Evolutionary conservation across 1,140 invertebrate species (phyloP).

Genomic region (Sipha flava): DNA sequence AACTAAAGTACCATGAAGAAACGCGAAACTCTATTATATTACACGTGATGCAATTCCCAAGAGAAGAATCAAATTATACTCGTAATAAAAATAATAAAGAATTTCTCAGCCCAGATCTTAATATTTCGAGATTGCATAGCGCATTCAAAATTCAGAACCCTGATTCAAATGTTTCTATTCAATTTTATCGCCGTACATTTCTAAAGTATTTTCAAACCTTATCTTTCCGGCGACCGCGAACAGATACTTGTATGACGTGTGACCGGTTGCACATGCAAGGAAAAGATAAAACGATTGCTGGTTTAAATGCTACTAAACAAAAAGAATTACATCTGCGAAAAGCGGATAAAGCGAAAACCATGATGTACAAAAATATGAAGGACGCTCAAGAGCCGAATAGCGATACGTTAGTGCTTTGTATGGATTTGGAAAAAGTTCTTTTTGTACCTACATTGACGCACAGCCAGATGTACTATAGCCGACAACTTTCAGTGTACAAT

Average conservation of each 20-base stretch:
- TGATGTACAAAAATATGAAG: background rate
- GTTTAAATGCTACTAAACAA: too few relatives aligned
- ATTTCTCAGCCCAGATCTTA: slow-evolving; percentile 5
- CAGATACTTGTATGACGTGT: too few relatives aligned
- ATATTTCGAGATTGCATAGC: background rate
- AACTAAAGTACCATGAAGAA: background rate
- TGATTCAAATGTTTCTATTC: too few relatives aligned
- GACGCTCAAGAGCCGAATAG: background rate
- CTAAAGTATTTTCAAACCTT: too few relatives aligned
- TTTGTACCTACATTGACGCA: slow-evolving; percentile 37
- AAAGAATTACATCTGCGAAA: background rate
- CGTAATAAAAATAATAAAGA: background rate
- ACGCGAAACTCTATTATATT: background rate
- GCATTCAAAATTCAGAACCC: too few relatives aligned
- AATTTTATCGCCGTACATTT: too few relatives aligned
- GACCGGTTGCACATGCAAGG: too few relatives aligned
- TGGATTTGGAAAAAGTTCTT: slow-evolving; percentile 38
- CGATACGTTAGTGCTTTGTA: background rate
- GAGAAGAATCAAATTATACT: background rate
- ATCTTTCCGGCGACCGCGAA: too few relatives aligned
- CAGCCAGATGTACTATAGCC: slow-evolving; percentile 35
- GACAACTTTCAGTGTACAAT: slow-evolving; percentile 36
- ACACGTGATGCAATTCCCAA: slow-evolving; percentile 2
- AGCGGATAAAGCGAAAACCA: background rate
- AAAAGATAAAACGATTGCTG: too few relatives aligned